A percentile compares a stretch with the other conserved stretches of the same genome.
phyloP scores from a whole-genome alignment of 2,797 vertebrate genomes.

The Anguilla obscura region DNA sequence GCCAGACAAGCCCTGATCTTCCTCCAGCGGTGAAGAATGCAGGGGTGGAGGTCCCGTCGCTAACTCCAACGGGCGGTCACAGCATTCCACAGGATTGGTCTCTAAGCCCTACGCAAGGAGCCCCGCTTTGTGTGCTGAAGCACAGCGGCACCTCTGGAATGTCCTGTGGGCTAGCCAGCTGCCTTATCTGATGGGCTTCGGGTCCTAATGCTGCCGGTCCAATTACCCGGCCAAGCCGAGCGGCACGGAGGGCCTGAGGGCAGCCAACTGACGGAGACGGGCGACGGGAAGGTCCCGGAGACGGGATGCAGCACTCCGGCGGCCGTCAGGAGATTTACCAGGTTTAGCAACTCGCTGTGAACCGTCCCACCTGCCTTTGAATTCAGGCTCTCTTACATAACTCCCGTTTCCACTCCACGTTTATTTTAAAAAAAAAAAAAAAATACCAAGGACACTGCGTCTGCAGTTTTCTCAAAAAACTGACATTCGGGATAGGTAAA shows the following conservation, averaged over 20 bases:
- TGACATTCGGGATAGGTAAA: constrained; percentile 29
- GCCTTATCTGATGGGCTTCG: constrained; percentile 64
- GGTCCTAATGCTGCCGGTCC: constrained; percentile 39
- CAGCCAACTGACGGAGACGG: not conserved
- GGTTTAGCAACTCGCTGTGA: constrained; percentile 32
- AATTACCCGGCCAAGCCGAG: constrained; percentile 37
- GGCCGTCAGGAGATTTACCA: not conserved
- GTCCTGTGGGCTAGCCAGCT: constrained; percentile 46
- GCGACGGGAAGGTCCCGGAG: not conserved
- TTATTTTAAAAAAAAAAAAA: not conserved
- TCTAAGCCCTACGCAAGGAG: constrained; percentile 28
- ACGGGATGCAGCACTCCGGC: not conserved
- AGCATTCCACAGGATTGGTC: constrained; percentile 9
- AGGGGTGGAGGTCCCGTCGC: not conserved
- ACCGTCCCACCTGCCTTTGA: constrained; percentile 39
- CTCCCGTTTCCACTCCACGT: not conserved
- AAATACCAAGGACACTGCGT: not conserved
- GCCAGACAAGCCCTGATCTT: not conserved
- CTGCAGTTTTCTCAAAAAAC: not conserved
- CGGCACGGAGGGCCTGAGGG: not conserved
- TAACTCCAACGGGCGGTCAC: not conserved
- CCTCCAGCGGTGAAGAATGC: not conserved
- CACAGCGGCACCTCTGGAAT: constrained; percentile 59
- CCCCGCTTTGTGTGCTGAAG: constrained; percentile 44
- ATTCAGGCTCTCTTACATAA: not conserved